Percentiles rank a stretch among this genome's conserved stretches.
Evolutionary conservation across 2,113 vertebrate species (phyloP).

Genomic region (Sylvilagus bachmani): DNA sequence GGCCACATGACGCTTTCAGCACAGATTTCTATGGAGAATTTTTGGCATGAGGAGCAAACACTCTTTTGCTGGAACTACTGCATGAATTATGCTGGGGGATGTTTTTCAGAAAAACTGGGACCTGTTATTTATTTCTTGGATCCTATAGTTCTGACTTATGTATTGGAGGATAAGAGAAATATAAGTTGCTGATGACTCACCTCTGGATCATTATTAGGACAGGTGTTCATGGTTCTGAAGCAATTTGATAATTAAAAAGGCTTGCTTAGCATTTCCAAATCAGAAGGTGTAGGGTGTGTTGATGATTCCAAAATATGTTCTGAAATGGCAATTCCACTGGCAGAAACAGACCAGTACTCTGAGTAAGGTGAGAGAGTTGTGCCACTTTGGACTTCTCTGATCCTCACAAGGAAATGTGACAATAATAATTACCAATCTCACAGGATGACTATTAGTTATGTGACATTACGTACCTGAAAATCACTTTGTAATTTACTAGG

Average conservation of each 20-base stretch:
- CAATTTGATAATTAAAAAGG: constrained; percentile 58
- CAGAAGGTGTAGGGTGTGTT: not conserved
- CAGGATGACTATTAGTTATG: not conserved
- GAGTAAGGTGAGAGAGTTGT: not conserved
- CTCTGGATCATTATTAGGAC: not conserved
- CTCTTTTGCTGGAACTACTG: constrained; percentile 72
- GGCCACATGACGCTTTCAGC: constrained; percentile 44
- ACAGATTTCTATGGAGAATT: constrained; percentile 62
- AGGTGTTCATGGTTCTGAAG: constrained; percentile 54
- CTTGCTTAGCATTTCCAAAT: not conserved
- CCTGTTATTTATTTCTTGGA: constrained; percentile 73
- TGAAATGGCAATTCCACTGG: not conserved
- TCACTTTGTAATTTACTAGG: not conserved
- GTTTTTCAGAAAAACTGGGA: constrained; percentile 78
- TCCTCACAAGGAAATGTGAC: not conserved
- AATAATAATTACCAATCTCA: not conserved
- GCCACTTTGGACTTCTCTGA: not conserved
- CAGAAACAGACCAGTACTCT: not conserved
- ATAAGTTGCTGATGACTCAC: not conserved
- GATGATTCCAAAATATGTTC: not conserved
- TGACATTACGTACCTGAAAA: not conserved
- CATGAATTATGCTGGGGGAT: constrained; percentile 58
- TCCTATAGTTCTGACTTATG: constrained; percentile 57
- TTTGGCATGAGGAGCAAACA: constrained; percentile 63
- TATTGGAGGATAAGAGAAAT: constrained; percentile 61